Percentiles rank a stretch among this genome's conserved stretches.
Conservation (phyloP, 2,888 invertebrate species). For the Scaptomyza caliginosa region DNA sequence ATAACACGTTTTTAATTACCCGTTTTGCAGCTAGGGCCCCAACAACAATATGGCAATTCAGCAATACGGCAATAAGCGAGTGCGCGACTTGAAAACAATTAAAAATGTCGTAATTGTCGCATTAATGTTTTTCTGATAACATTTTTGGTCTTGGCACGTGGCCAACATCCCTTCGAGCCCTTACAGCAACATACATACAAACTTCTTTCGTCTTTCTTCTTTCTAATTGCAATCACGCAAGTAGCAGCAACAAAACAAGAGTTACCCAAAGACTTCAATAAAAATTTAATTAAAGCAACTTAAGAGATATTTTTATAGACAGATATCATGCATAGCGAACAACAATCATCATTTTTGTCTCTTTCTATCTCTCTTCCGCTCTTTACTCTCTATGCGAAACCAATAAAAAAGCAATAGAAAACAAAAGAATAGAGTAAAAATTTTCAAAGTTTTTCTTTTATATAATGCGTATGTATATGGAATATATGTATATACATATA, state of each 20-base stretch:
- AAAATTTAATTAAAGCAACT: slow-evolving; percentile 66
- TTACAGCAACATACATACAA: slow-evolving; percentile 8
- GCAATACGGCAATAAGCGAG: slow-evolving; percentile 53
- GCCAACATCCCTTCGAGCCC: slow-evolving; percentile 31
- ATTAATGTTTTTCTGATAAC: slow-evolving; percentile 80
- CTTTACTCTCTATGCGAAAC: slow-evolving; percentile 37
- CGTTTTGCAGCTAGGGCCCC: slow-evolving; percentile 46
- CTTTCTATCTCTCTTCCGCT: background rate
- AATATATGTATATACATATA: background rate
- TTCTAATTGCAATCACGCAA: slow-evolving; percentile 63
- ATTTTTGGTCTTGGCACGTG: slow-evolving; percentile 58
- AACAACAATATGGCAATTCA: slow-evolving; percentile 50
- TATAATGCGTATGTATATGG: too few relatives aligned
- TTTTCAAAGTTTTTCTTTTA: slow-evolving; percentile 38
- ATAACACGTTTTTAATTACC: slow-evolving; percentile 80
- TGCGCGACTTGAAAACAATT: slow-evolving; percentile 75
- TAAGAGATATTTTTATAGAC: slow-evolving; percentile 59
- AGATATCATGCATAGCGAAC: slow-evolving; percentile 36
- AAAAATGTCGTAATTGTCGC: slow-evolving; percentile 79
- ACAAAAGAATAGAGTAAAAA: slow-evolving; percentile 1
- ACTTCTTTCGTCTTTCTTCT: background rate
- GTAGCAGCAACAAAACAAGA: slow-evolving; percentile 41
- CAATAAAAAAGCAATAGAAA: slow-evolving; percentile 44
- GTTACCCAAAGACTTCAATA: slow-evolving; percentile 50
- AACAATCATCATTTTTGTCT: background rate